A percentile compares a stretch with the other conserved stretches of the same genome.
Evolutionary conservation across 2,113 vertebrate species (phyloP).

Genomic region (Heliornis fulica): DNA sequence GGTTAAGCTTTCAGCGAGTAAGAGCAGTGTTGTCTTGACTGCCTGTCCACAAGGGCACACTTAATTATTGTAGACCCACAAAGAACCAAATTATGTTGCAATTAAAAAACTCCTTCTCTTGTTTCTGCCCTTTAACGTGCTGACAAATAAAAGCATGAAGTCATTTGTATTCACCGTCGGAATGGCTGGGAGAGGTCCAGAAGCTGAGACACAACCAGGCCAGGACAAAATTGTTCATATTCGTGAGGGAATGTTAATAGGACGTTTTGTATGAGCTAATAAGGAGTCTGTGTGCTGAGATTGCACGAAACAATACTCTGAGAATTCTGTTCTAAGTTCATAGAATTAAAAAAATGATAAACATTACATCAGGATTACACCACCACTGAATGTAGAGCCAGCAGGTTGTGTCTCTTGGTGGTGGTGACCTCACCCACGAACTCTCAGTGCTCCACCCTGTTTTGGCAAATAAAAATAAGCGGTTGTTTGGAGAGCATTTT

Average conservation of each 20-base stretch:
- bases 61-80: not conserved
- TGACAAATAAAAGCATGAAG: not conserved
- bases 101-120: not conserved
- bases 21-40: not conserved
- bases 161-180: not conserved
- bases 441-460: constrained; percentile 10
- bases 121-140: not conserved
- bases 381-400: not conserved
- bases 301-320: not conserved
- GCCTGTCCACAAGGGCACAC: not conserved
- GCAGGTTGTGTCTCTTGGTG: not conserved
- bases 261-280: not conserved
- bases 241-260: not conserved
- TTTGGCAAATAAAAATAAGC: not conserved
- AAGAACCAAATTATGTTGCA: not conserved
- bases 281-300: not conserved
- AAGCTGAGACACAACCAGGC: not conserved
- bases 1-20: not conserved
- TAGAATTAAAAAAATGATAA: not conserved
- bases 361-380: not conserved
- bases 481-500: not conserved
- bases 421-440: constrained; percentile 2
- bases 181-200: not conserved
- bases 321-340: not conserved
- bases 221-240: not conserved